phyloP scores from a whole-genome alignment of 2,888 invertebrate species.

The Tetragonisca angustula region DNA sequence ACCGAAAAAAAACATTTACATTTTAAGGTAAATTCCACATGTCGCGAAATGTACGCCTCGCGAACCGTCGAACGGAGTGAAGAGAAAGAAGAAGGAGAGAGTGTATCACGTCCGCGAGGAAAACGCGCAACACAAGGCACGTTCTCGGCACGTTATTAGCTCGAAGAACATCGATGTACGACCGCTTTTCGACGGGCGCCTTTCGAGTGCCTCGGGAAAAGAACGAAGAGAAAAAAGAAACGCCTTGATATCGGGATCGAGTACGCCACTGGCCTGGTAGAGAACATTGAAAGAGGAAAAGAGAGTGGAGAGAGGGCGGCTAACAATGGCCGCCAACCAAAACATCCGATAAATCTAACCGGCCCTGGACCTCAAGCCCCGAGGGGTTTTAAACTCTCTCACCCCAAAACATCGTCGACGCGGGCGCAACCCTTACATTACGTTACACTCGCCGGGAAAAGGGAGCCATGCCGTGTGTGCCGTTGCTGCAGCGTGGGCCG shows the following conservation, averaged over 20 bases:
- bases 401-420: conserved; percentile 74
- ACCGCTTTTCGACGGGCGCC: conserved; percentile 23
- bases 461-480: conserved; percentile 74
- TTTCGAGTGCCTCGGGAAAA: conserved; percentile 17
- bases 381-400: conserved; percentile 83
- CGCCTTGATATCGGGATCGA: conserved; percentile 57
- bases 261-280: conserved; percentile 69
- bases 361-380: conserved; percentile 82
- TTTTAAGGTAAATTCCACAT: not conserved
- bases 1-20: not conserved
- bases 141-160: conserved; percentile 50
- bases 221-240: conserved; percentile 49
- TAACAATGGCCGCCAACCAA: conserved; percentile 84
- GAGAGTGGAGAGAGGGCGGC: conserved; percentile 74
- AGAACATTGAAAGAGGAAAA: conserved; percentile 66
- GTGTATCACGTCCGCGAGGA: not conserved
- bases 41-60: not conserved
- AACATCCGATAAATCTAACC: conserved; percentile 84
- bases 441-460: conserved; percentile 76
- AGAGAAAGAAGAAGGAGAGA: not conserved
- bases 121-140: conserved; percentile 29
- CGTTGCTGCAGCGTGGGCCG: conserved; percentile 59
- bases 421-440: conserved; percentile 83
- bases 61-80: not conserved
- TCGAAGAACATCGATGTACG: conserved; percentile 39